These are phyloP conservation scores for Dendroctonus ponderosae DNA, from an alignment of 1,140 invertebrate species.

Conservation along the genomic window DNA sequence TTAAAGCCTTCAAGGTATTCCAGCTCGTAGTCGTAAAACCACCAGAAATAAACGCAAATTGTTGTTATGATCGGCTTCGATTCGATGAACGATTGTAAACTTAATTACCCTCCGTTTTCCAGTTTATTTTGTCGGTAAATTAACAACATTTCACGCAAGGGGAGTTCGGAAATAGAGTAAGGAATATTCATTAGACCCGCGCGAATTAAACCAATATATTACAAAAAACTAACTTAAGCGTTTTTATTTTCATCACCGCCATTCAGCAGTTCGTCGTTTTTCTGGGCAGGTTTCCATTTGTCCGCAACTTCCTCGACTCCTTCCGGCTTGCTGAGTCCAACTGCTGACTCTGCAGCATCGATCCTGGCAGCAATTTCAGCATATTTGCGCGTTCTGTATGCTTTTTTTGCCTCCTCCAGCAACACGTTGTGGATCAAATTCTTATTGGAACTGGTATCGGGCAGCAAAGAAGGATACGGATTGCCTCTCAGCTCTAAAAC, in stretches of 20 bases:
- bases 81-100: constrained; percentile 31
- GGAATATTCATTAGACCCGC: too few relatives aligned
- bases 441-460: constrained; percentile 57
- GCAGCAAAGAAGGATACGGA: constrained; percentile 62
- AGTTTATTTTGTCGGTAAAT: constrained; percentile 22
- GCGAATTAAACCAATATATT: too few relatives aligned
- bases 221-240: too few relatives aligned
- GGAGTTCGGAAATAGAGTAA: too few relatives aligned
- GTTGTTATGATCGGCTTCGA: constrained; percentile 14
- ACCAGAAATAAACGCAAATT: constrained; percentile 22
- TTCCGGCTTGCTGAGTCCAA: neutral
- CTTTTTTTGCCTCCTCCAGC: constrained; percentile 70
- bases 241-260: too few relatives aligned
- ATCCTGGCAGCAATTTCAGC: constrained; percentile 48
- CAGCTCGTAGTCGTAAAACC: constrained; percentile 9
- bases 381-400: constrained; percentile 55
- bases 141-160: neutral
- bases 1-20: constrained; percentile 14
- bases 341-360: constrained; percentile 33
- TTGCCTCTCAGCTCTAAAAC: constrained; percentile 80
- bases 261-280: neutral
- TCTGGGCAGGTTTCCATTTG: too few relatives aligned
- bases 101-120: constrained; percentile 15
- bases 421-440: constrained; percentile 70
- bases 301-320: too few relatives aligned